Evolutionary conservation across 2,113 vertebrate genomes (phyloP).

Genomic region (Xenopus borealis): DNA sequence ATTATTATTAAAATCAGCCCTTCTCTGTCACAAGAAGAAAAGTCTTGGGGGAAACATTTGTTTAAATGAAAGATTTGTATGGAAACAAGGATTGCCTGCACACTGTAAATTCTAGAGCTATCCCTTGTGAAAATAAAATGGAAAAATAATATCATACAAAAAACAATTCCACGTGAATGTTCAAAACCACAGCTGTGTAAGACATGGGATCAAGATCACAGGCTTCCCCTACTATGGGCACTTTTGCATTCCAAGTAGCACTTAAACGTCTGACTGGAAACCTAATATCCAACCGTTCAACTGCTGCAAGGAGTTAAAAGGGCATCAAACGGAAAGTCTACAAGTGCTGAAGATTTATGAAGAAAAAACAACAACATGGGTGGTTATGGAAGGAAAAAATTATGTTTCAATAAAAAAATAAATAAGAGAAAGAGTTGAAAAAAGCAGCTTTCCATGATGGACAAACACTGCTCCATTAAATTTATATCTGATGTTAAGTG

Average conservation of each 20-base stretch:
- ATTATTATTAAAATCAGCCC: too few species aligned
- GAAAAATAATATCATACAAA: background rate
- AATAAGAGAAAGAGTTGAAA: too few species aligned
- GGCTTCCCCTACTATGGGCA: background rate
- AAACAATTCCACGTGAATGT: background rate
- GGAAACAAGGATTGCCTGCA: background rate
- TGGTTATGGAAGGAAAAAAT: background rate
- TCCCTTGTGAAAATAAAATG: background rate
- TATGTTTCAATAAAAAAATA: background rate
- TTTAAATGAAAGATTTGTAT: background rate
- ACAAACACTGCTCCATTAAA: background rate
- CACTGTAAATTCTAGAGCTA: background rate
- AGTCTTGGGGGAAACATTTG: too few species aligned
- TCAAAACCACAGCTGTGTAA: background rate
- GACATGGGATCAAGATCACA: conserved; percentile 2
- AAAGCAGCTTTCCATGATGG: background rate
- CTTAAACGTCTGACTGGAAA: background rate
- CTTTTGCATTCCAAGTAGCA: background rate
- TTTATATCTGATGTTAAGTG: background rate
- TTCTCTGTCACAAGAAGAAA: too few species aligned
- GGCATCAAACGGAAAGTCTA: background rate
- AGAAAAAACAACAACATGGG: background rate
- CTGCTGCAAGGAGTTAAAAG: background rate
- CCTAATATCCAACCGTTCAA: background rate
- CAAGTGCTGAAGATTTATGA: background rate